Evolutionary conservation across 2,113 vertebrate species (phyloP).

Genomic region (Pogonocichla stellata): DNA sequence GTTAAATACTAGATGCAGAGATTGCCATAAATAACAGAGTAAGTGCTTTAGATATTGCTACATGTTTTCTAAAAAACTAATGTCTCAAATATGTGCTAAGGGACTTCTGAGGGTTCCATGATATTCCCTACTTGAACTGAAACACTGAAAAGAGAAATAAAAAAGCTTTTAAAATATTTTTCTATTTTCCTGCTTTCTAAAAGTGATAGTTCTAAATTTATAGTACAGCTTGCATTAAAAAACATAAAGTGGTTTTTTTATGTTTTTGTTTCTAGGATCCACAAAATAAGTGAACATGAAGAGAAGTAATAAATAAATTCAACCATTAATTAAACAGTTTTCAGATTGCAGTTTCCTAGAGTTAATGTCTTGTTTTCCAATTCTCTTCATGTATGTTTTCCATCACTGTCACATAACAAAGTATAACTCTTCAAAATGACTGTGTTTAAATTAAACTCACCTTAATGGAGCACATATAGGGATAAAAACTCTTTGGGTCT

Average conservation of each 20-base stretch:
- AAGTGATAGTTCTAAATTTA: not conserved
- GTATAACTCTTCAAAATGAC: not conserved
- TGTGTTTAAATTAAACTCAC: not conserved
- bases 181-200: not conserved
- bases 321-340: not conserved
- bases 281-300: not conserved
- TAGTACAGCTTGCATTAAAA: not conserved
- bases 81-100: not conserved
- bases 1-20: not conserved
- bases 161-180: not conserved
- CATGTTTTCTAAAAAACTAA: not conserved
- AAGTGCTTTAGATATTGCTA: not conserved
- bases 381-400: not conserved
- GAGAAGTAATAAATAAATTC: not conserved
- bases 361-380: not conserved
- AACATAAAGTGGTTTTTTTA: accelerated
- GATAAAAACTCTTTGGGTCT: not conserved
- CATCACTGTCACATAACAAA: not conserved
- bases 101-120: not conserved
- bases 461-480: not conserved
- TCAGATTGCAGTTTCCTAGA: not conserved
- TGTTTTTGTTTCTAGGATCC: not conserved
- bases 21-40: not conserved
- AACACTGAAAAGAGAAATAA: not conserved
- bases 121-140: not conserved